Evolutionary conservation across 2,888 invertebrate species (phyloP).

Genomic region (Pandemis cinnamomeana): DNA sequence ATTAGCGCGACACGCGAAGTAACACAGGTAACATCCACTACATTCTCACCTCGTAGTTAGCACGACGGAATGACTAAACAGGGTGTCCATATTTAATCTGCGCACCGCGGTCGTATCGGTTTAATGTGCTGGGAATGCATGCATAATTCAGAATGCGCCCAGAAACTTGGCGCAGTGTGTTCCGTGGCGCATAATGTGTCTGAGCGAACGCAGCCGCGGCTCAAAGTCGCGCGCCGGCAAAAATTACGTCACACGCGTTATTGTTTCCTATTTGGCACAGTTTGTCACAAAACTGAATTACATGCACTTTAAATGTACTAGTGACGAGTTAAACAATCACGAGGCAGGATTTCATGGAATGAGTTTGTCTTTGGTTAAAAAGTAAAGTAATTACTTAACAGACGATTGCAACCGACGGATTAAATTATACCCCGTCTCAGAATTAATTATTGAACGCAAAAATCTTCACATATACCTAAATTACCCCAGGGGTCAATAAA

Average conservation of each 20-base stretch:
- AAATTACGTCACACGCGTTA: conserved; percentile 13
- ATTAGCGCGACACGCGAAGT: conserved; percentile 28
- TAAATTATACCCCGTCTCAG: not conserved
- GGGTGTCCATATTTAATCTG: conserved; percentile 72
- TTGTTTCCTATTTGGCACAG: conserved; percentile 15
- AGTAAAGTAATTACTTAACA: not conserved
- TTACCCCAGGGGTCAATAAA: conserved; percentile 60
- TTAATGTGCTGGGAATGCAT: conserved; percentile 67
- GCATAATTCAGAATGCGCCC: conserved; percentile 62
- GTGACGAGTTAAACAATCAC: too few species aligned
- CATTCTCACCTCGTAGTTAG: conserved; percentile 62
- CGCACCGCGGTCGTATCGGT: conserved; percentile 62
- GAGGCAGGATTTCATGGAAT: too few species aligned
- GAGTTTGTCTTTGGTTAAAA: too few species aligned
- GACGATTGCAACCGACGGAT: not conserved
- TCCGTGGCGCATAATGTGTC: conserved; percentile 57
- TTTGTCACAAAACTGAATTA: not conserved
- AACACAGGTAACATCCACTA: conserved; percentile 43
- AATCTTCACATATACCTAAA: conserved; percentile 32
- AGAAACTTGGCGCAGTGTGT: conserved; percentile 55
- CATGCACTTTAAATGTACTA: too few species aligned
- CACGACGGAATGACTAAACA: conserved; percentile 67
- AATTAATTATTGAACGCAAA: conserved; percentile 33
- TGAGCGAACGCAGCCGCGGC: conserved; percentile 50
- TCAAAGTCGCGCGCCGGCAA: conserved; percentile 43